phyloP scores from a whole-genome alignment of 2,797 vertebrate genomes.

The Tolypeutes matacus region DNA sequence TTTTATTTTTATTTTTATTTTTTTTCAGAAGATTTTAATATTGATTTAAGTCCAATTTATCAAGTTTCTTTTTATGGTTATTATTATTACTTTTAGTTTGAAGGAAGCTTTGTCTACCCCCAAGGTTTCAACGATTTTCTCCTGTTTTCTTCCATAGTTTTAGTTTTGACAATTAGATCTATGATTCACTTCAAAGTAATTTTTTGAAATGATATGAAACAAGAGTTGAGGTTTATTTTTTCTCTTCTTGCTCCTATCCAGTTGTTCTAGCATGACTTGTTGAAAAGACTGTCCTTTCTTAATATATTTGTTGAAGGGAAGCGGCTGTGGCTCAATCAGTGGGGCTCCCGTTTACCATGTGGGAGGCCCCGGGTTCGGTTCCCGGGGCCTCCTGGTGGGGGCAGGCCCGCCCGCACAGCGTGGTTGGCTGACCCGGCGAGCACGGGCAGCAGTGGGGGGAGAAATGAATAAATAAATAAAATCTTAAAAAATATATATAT shows the following conservation, averaged over 20 bases:
- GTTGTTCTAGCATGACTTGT: not conserved
- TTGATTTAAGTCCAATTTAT: not conserved
- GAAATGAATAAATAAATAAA: no score
- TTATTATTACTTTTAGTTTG: not conserved
- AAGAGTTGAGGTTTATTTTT: not conserved
- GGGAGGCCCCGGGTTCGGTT: no score
- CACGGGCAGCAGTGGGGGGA: no score
- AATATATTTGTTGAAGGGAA: no score
- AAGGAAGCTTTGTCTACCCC: not conserved
- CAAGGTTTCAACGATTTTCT: not conserved
- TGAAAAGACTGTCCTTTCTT: not conserved
- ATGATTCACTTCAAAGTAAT: constrained; percentile 4
- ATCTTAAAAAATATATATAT: no score
- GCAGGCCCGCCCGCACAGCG: no score
- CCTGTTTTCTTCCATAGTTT: constrained; percentile 8
- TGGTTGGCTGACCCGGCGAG: no score
- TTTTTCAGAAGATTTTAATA: not conserved
- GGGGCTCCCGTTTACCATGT: no score
- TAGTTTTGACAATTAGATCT: not conserved
- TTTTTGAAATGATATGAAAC: not conserved
- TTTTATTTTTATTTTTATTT: no score
- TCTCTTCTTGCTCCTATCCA: not conserved
- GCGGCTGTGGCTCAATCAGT: no score
- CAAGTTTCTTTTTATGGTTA: not conserved
- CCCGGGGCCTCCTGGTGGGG: no score